Base-by-base conservation (phyloP, 2,797 vertebrate genomes). In the Oryzias dopingdopingensis region DNA sequence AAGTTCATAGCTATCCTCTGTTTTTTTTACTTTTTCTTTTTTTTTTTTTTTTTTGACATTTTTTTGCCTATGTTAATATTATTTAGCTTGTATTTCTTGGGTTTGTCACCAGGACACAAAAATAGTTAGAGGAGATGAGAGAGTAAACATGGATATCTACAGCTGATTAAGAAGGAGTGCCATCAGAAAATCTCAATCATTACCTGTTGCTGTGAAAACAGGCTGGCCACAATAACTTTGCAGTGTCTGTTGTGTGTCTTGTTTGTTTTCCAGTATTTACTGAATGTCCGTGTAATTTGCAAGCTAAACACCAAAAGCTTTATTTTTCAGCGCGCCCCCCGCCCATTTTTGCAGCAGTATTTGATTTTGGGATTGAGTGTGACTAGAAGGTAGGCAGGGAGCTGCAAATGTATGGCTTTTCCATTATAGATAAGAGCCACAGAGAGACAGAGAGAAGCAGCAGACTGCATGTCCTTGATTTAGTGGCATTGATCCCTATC, bases 351-450 rank as follows among this genome's bases (percentile, higher is more conserved):
- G 68, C 64, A 55, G 64, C 42, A 74, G 77, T 85, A 83, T 86
- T 86, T 88, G 51, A 81, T 71, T 71, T 52, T 70, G 78, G 83
- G 84, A 88, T 82, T 79, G 83, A 83, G 79, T 68, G 29, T 81
- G 70, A 80, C 76, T 81, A 77, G 76, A 85, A 70, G 74, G 70
- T 65, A 79, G 76, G 71, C 65, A 79, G 60, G 58, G 74, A 79
- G 77, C 78, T 81, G 73, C 81, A 79, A 88, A 85, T 81, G 83
- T 85, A 85, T 86, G 84, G 75, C 82, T 86, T 89, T 87, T 85
- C 78, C 78, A 88, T 88, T 90, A 88, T 85, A 89, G 86, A 90
- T 86, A 87, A 89, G 83, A 86, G 74, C 62, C 80, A 82, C 65
- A 67, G 66, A 86, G 77, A 85, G 83, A 87, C 77, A 84, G 83